These are phyloP conservation scores for Tuberolachnus salignus DNA, from an alignment of 2,888 invertebrate genomes.

Conservation along the genomic window DNA sequence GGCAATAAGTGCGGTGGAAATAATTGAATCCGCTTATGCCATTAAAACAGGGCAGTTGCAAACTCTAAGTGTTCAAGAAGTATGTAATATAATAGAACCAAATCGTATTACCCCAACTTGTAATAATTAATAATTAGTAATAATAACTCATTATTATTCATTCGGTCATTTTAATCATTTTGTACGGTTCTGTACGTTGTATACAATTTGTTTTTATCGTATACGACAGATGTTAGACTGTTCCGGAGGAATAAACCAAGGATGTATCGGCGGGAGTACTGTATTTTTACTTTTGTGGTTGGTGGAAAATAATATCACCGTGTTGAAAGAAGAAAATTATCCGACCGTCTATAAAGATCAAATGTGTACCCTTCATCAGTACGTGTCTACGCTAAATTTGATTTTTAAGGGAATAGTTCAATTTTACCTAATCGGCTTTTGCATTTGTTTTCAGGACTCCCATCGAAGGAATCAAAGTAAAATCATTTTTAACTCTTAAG, in stretches of 20 bases:
- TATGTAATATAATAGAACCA: slow-evolving; percentile 59
- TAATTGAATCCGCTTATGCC: slow-evolving; percentile 78
- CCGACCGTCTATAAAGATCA: slow-evolving; percentile 68
- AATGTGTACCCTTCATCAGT: slow-evolving; percentile 61
- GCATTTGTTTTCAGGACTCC: slow-evolving; percentile 58
- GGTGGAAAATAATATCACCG: slow-evolving; percentile 65
- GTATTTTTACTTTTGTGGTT: slow-evolving; percentile 81
- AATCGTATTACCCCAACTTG: too few relatives aligned
- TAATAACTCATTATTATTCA: too few relatives aligned
- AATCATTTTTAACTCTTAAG: slow-evolving; percentile 50
- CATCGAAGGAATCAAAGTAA: slow-evolving; percentile 57
- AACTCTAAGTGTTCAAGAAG: slow-evolving; percentile 75
- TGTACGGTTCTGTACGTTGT: too few relatives aligned
- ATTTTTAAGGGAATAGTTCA: neutral
- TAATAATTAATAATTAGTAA: too few relatives aligned
- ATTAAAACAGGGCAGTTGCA: slow-evolving; percentile 69
- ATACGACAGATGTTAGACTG: slow-evolving; percentile 78
- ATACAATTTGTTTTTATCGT: neutral
- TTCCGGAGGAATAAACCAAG: slow-evolving; percentile 73
- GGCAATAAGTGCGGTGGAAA: slow-evolving; percentile 81
- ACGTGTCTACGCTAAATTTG: neutral
- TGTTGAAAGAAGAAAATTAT: slow-evolving; percentile 70
- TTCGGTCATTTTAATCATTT: too few relatives aligned
- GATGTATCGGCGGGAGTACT: slow-evolving; percentile 82
- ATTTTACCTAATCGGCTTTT: neutral